Evolutionary conservation across 64 coral and sea anemone genomes (phyloP).

Genomic region (Trachythela sp.): DNA sequence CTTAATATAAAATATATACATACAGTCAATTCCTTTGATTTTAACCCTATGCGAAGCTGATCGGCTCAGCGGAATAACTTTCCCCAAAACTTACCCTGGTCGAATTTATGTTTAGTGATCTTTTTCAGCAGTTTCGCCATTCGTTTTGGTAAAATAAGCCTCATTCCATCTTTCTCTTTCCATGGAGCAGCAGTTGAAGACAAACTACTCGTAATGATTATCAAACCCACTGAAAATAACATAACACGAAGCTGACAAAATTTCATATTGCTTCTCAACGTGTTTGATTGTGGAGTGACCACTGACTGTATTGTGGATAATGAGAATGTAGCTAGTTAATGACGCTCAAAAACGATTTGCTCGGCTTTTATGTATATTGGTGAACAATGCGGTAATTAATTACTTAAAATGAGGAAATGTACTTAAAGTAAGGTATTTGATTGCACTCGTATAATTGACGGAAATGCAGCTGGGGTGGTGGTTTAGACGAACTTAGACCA

Average conservation of each 20-base stretch:
- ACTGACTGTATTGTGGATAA: neutral
- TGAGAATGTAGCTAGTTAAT: neutral
- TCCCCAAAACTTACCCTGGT: neutral
- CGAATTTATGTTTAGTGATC: neutral
- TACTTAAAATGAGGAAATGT: neutral
- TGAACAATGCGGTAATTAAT: neutral
- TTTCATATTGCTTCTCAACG: neutral
- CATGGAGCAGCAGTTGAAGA: neutral
- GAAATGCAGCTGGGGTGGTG: neutral
- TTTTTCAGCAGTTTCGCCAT: neutral
- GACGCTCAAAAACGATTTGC: neutral
- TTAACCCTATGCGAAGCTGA: too few relatives aligned
- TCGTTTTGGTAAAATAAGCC: neutral
- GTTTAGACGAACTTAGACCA: neutral
- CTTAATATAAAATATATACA: too few relatives aligned
- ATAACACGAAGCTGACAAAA: neutral
- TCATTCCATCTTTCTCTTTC: neutral
- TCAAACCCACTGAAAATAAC: neutral
- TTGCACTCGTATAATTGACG: too few relatives aligned
- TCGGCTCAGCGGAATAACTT: too few relatives aligned
- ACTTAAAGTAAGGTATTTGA: neutral
- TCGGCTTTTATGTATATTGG: neutral
- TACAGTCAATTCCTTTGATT: too few relatives aligned
- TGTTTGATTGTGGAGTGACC: neutral
- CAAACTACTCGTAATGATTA: neutral